A percentile compares a stretch with the other conserved stretches of the same genome.
phyloP scores from a whole-genome alignment of 2,113 vertebrate genomes.

The Strigops habroptila region DNA sequence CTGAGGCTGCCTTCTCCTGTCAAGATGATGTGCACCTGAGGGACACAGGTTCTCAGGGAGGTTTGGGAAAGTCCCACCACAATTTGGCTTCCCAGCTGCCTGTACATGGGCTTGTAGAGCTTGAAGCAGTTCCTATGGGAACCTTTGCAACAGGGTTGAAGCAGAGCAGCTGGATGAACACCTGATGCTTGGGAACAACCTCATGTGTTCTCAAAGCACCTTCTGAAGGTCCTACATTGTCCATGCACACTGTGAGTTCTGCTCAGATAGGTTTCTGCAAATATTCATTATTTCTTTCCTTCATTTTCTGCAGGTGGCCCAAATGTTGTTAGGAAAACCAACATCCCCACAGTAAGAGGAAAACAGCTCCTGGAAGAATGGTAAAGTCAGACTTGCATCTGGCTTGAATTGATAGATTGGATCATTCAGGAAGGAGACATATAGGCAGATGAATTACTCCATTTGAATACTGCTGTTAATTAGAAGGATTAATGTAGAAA shows the following conservation, averaged over 20 bases:
- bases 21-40: not conserved
- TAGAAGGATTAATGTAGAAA: conserved; percentile 7
- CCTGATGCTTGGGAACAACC: not conserved
- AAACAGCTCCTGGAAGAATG: not conserved
- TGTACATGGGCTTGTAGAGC: not conserved
- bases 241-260: not conserved
- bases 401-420: not conserved
- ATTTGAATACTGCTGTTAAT: conserved; percentile 32
- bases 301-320: not conserved
- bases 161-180: not conserved
- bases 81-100: no score
- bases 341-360: not conserved
- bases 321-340: not conserved
- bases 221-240: not conserved
- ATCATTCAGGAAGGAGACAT: not conserved
- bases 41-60: not conserved
- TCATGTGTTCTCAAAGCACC: fast-evolving
- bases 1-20: not conserved
- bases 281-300: not conserved
- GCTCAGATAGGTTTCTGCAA: not conserved
- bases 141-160: not conserved
- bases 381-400: not conserved
- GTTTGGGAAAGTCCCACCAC: not conserved
- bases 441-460: not conserved
- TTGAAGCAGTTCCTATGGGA: not conserved